A percentile compares a stretch with the other conserved stretches of the same genome.
phyloP scores from a whole-genome alignment of 2,113 vertebrate species.

The Corythornis cristatus region DNA sequence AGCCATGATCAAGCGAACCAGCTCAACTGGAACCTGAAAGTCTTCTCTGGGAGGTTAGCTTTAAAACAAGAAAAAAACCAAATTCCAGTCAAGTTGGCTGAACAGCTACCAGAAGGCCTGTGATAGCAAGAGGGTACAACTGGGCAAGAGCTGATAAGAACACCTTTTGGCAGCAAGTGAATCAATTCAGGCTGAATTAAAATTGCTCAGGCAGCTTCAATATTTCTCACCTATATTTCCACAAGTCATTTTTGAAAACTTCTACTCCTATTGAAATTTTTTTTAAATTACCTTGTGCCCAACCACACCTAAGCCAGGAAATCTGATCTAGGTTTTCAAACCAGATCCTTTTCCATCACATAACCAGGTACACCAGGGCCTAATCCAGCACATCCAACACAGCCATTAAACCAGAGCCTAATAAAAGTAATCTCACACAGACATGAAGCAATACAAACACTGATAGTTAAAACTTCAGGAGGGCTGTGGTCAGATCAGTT shows the following conservation, averaged over 20 bases:
- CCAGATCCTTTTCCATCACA: background rate
- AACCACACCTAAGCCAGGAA: background rate
- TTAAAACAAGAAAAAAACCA: background rate
- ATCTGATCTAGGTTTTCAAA: background rate
- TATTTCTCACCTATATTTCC: background rate
- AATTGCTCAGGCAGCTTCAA: background rate
- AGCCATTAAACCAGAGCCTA: background rate
- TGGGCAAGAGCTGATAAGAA: background rate
- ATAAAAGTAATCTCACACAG: background rate
- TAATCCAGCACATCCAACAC: background rate
- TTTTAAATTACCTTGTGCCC: background rate
- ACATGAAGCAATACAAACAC: background rate
- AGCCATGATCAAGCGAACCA: background rate
- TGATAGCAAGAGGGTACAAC: background rate
- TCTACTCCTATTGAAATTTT: background rate
- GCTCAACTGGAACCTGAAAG: background rate
- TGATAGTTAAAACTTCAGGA: background rate
- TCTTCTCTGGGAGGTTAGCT: background rate
- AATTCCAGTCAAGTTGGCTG: background rate
- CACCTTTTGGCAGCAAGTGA: background rate
- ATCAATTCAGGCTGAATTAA: background rate
- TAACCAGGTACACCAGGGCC: background rate
- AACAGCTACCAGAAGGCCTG: background rate
- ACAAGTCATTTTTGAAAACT: background rate
- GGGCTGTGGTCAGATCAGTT: rapidly evolving